Base-by-base conservation (phyloP, 2,797 vertebrate species). In the Numenius phaeopus region DNA sequence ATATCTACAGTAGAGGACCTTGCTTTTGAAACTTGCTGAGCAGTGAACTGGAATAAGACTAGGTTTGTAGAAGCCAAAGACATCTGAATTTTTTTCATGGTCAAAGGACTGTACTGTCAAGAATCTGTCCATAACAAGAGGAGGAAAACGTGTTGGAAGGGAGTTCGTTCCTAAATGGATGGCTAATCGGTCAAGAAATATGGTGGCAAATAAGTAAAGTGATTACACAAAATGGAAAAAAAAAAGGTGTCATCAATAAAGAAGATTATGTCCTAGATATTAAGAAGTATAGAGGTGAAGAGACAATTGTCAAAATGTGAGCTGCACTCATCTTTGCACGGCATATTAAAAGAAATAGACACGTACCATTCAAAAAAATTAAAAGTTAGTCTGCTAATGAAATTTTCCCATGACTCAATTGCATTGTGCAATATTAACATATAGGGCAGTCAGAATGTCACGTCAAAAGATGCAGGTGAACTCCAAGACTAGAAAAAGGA, bases 1-100 rank as follows among this genome's bases (percentile, higher is more conserved):
- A 6, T 17, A 9, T 12, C 14, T 39, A 2, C 12, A 54, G 7
- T 9, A 44, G 8, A 61, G 7, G 6, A 46, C 1, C 1, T 17
- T 73, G 27, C 9, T 86, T 89, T 67, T 52, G 24, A 83, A 81
- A 67, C 5, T 44, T 40, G 11, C 2, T 78, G 13, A 54, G 32
- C 42, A 75, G 0, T 37, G 27, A 87, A 64, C 2, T 75, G 37
- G 37, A 90, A 70, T n/a, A 64, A 64, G 7, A 29, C 11, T 77
- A 27, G 1, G 2, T 64, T 88, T 23, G 8, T 30, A 42, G 34
- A 62, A 94, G 9, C 2, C 14, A 84, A 59, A 40, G 16, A 13
- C 2, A 44, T n/a, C 9, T 39, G 22, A 73, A 5, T 10, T 37
- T 15, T 75, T 86, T 42, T 72, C 22, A 20, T n/a, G 7, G 15